Conservation (phyloP, 1,140 invertebrate genomes). For the Ctenoplectra terminalis region DNA sequence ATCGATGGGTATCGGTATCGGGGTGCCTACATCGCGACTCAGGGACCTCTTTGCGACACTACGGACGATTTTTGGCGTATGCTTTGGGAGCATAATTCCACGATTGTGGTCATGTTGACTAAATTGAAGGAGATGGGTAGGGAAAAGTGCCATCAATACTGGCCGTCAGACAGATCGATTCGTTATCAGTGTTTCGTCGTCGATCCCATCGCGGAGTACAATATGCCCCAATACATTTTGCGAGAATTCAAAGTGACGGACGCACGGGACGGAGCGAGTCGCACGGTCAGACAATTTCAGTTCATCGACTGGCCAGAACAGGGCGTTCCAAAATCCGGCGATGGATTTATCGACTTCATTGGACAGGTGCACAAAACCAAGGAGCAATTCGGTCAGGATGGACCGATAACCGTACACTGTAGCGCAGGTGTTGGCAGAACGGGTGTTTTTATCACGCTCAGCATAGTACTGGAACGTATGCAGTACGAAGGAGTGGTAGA, state of each 20-base stretch:
- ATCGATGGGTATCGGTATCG: slow-evolving; percentile 97
- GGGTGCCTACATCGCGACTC: slow-evolving; percentile 98
- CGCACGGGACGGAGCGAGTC: slow-evolving; percentile 95
- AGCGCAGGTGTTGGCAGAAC: slow-evolving; percentile 98
- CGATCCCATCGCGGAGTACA: slow-evolving; percentile 99
- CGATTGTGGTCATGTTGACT: slow-evolving; percentile 99
- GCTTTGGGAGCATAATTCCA: slow-evolving; percentile 99
- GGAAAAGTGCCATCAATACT: slow-evolving; percentile 99
- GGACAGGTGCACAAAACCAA: slow-evolving; percentile 99
- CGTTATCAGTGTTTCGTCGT: slow-evolving; percentile 99
- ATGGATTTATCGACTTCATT: slow-evolving; percentile 99
- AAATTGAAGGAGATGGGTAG: slow-evolving; percentile 98
- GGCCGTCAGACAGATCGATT: slow-evolving; percentile 98
- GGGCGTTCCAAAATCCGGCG: slow-evolving; percentile 98
- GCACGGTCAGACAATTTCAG: slow-evolving; percentile 99
- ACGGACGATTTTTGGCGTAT: slow-evolving; percentile 99
- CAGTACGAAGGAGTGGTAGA: slow-evolving; percentile 99
- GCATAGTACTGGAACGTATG: slow-evolving; percentile 99
- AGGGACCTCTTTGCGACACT: slow-evolving; percentile 97
- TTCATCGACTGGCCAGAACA: slow-evolving; percentile 99
- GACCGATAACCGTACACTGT: slow-evolving; percentile 99
- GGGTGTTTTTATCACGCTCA: slow-evolving; percentile 98
- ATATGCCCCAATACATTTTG: slow-evolving; percentile 99
- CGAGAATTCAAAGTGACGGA: slow-evolving; percentile 99
- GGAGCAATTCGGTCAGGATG: slow-evolving; percentile 99